These are phyloP conservation scores for Tragelaphus imberbis DNA, from an alignment of 2,113 vertebrate genomes.

Conservation along the genomic window DNA sequence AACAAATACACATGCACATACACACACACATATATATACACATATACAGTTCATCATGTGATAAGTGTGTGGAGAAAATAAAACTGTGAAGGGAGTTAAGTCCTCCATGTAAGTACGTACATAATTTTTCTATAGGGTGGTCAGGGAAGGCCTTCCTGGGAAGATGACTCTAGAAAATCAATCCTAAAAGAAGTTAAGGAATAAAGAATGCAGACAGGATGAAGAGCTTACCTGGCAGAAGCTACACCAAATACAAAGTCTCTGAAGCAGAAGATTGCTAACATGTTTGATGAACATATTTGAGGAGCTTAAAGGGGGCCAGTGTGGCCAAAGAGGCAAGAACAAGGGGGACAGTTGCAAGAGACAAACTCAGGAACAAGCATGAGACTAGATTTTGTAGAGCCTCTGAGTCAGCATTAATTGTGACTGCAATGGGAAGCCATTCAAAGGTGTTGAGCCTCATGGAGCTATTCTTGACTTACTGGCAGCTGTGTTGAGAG, in stretches of 20 bases:
- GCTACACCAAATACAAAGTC: neutral
- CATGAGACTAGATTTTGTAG: neutral
- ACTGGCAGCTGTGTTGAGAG: neutral
- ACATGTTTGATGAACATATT: neutral
- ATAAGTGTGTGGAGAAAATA: neutral
- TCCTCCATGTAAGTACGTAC: neutral
- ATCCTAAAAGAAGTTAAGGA: neutral
- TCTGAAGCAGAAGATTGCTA: neutral
- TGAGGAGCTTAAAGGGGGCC: neutral
- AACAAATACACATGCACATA: neutral
- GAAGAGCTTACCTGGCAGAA: neutral
- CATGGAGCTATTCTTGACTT: neutral
- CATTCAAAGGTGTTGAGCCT: neutral
- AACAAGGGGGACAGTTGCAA: neutral
- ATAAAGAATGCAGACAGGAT: neutral
- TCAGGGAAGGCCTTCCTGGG: neutral
- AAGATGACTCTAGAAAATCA: neutral
- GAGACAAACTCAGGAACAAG: neutral
- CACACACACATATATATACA: rapidly evolving
- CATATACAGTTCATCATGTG: neutral
- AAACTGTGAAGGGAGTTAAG: neutral
- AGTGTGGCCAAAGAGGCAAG: neutral
- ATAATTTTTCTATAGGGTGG: neutral
- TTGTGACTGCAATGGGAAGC: neutral
- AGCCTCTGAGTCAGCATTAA: neutral